Evolutionary conservation across 2,888 invertebrate species (phyloP).

Genomic region (Chirona hameri): DNA sequence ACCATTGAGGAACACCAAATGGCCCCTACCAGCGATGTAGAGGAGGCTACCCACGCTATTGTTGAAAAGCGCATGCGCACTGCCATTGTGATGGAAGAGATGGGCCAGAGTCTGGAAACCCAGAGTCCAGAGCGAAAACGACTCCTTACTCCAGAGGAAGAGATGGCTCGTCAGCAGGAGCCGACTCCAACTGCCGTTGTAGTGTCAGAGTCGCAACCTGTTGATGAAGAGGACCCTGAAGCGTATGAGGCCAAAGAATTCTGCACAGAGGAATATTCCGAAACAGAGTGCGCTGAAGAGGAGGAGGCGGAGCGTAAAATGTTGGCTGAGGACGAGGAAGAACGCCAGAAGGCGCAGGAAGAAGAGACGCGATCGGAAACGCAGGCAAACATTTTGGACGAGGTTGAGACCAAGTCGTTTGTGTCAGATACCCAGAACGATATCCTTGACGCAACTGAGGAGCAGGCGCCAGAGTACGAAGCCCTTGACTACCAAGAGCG

Average conservation of each 20-base stretch:
- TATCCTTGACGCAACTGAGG: neutral
- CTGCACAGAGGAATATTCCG: neutral
- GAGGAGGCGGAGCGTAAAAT: neutral
- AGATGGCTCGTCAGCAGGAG: neutral
- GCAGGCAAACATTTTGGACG: neutral
- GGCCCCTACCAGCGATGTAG: neutral
- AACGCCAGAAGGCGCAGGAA: neutral
- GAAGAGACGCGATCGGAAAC: neutral
- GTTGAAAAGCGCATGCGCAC: neutral
- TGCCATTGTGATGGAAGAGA: neutral
- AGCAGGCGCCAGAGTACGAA: neutral
- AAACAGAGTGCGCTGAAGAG: neutral
- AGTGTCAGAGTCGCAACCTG: neutral
- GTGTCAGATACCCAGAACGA: neutral
- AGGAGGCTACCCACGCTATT: neutral
- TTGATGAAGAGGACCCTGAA: neutral
- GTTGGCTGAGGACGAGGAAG: neutral
- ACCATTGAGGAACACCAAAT: neutral
- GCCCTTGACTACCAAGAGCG: conserved; percentile 30
- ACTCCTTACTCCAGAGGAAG: neutral
- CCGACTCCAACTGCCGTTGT: neutral
- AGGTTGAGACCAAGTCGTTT: neutral
- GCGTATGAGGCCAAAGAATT: neutral
- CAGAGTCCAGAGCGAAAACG: neutral
- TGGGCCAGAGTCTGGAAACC: neutral